These are phyloP conservation scores for Pterois miles DNA, from an alignment of 2,797 vertebrate species.

Conservation along the genomic window DNA sequence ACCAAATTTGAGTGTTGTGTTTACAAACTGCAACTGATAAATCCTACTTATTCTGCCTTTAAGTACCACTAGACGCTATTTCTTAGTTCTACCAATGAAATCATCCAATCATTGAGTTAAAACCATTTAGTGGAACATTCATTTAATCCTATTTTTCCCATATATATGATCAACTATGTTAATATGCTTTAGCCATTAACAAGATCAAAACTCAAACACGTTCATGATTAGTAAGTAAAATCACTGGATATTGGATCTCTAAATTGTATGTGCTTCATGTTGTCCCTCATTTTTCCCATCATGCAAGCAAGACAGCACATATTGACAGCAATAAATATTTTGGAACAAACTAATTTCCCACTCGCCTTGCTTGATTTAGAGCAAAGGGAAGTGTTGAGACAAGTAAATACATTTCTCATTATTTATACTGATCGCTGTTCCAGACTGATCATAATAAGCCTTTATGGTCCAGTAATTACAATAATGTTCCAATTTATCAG, in stretches of 20 bases:
- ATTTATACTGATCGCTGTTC: not conserved
- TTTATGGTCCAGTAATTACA: slow-evolving; percentile 41
- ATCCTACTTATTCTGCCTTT: not conserved
- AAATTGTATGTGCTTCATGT: not conserved
- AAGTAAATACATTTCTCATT: slow-evolving; percentile 11
- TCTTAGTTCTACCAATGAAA: not conserved
- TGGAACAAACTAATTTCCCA: not conserved
- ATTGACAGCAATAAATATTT: not conserved
- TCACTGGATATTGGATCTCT: not conserved
- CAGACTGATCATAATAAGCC: slow-evolving; percentile 6
- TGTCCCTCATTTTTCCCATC: not conserved
- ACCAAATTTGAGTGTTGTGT: too few species aligned
- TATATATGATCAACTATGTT: not conserved
- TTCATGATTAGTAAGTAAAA: not conserved
- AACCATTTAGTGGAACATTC: not conserved
- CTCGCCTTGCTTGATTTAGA: not conserved
- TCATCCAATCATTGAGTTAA: not conserved
- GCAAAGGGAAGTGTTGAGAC: not conserved
- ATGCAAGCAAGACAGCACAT: not conserved
- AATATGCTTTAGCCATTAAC: not conserved
- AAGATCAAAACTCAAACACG: not conserved
- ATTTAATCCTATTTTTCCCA: not conserved
- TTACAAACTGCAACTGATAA: too few species aligned
- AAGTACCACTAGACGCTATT: not conserved
- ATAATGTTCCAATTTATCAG: slow-evolving; percentile 21